phyloP scores from a whole-genome alignment of 1,140 invertebrate genomes.

The Eufriesea mexicana region DNA sequence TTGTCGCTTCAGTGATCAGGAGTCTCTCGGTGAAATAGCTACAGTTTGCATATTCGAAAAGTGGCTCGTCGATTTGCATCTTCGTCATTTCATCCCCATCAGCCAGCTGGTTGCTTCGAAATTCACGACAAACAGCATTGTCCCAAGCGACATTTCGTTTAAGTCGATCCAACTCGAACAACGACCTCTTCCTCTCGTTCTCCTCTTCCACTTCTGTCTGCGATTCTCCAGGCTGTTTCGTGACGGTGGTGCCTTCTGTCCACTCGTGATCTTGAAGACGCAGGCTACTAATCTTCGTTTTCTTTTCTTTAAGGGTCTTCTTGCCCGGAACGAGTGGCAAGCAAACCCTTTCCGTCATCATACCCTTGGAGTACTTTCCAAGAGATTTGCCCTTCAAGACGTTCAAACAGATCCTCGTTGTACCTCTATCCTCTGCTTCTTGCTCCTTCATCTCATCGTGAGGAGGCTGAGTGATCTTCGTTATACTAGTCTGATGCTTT shows the following conservation, averaged over 20 bases:
- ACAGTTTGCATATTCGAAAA: neutral
- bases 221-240: neutral
- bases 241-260: neutral
- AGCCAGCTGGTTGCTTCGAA: too few species aligned
- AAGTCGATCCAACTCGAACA: neutral
- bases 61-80: neutral
- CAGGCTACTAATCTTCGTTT: neutral
- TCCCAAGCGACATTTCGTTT: neutral
- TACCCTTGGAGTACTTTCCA: neutral
- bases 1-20: neutral
- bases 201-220: neutral
- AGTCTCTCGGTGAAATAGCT: neutral
- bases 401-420: slow-evolving; percentile 3
- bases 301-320: too few species aligned
- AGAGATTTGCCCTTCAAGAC: neutral
- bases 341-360: slow-evolving; percentile 4
- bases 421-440: neutral
- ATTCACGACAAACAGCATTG: neutral
- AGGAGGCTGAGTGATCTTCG: neutral
- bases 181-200: neutral
- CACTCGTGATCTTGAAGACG: neutral
- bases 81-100: too few species aligned
- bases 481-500: neutral
- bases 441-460: neutral
- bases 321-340: neutral